A percentile compares a stretch with the other conserved stretches of the same genome.
phyloP scores from a whole-genome alignment of 1,140 invertebrate genomes.

The Macrocentrus cingulum region DNA sequence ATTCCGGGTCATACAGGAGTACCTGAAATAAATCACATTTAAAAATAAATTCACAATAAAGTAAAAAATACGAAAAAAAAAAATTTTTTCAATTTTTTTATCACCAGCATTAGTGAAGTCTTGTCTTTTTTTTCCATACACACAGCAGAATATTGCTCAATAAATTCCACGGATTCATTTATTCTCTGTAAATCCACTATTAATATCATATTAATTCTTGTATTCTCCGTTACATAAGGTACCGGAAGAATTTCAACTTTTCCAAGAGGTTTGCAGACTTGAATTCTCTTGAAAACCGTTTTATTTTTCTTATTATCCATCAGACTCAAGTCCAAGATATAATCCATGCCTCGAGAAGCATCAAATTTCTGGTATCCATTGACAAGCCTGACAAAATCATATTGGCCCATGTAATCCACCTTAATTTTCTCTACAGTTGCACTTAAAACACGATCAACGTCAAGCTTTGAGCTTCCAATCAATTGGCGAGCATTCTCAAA shows the following conservation, averaged over 20 bases:
- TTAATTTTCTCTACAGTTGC: slow-evolving; percentile 62
- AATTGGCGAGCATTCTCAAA: slow-evolving; percentile 64
- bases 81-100: slow-evolving; percentile 29
- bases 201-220: slow-evolving; percentile 75
- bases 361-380: slow-evolving; percentile 87
- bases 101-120: slow-evolving; percentile 71
- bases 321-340: slow-evolving; percentile 76
- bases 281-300: slow-evolving; percentile 59
- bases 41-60: slow-evolving; percentile 30
- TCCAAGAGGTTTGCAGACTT: slow-evolving; percentile 78
- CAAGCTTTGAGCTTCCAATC: slow-evolving; percentile 64
- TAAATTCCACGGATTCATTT: slow-evolving; percentile 64
- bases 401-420: slow-evolving; percentile 59
- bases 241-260: slow-evolving; percentile 82
- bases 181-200: slow-evolving; percentile 63
- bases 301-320: slow-evolving; percentile 46
- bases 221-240: slow-evolving; percentile 90
- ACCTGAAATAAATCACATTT: slow-evolving; percentile 58
- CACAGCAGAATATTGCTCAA: slow-evolving; percentile 69
- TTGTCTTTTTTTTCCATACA: slow-evolving; percentile 79
- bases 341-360: slow-evolving; percentile 85
- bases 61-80: slow-evolving; percentile 7
- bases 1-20: slow-evolving; percentile 63
- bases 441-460: slow-evolving; percentile 70
- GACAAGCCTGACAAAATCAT: slow-evolving; percentile 64